These are phyloP conservation scores for Cecidostiba fungosa DNA, from an alignment of 2,888 invertebrate genomes.

Conservation along the genomic window DNA sequence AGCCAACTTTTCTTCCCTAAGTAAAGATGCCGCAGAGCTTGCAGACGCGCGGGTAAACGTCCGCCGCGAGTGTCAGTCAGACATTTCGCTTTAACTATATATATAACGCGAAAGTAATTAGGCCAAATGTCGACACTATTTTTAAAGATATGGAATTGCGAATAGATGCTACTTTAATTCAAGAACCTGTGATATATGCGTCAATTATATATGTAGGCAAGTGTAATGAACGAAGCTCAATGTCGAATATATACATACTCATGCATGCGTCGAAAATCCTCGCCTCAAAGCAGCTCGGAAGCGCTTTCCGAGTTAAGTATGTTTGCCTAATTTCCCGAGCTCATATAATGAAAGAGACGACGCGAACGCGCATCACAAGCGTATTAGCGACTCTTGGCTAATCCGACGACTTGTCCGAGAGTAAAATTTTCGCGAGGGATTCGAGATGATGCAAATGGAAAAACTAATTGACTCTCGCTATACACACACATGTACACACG, in stretches of 20 bases:
- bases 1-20: slow-evolving; percentile 47
- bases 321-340: neutral
- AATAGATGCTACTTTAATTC: no score
- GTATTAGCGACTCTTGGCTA: neutral
- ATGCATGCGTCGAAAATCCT: no score
- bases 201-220: no score
- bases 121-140: slow-evolving; percentile 2
- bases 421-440: neutral
- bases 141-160: no score
- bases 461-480: neutral
- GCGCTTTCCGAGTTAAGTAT: neutral
- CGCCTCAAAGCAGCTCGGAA: neutral
- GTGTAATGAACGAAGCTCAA: no score
- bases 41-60: neutral
- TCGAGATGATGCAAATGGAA: neutral
- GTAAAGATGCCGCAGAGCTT: slow-evolving; percentile 32
- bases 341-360: neutral
- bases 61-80: slow-evolving; percentile 1
- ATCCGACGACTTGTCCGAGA: neutral
- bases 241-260: no score
- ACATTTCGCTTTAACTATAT: slow-evolving; percentile 43
- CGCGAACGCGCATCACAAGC: neutral
- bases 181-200: no score
- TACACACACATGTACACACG: no score
- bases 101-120: slow-evolving; percentile 44